Base-by-base conservation (phyloP, 2,888 invertebrate genomes). In the Apoda limacodes region DNA sequence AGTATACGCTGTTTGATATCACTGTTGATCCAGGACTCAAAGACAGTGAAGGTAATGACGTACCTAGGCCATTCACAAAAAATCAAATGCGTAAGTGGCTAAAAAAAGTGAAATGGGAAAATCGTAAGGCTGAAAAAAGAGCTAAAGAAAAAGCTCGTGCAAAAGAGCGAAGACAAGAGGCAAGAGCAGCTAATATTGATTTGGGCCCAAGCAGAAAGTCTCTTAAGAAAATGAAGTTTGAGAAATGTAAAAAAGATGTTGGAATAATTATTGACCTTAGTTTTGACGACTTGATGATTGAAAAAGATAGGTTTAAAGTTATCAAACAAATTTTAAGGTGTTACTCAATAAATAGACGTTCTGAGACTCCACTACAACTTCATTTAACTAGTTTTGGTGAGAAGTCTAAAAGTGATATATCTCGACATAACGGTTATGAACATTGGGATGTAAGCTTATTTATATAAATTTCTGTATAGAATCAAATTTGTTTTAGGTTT, bases 251-350 rank as follows among this genome's bases (percentile, higher is more conserved):
- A 28, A 89, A 88, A 56, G 88, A 86, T 67, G 83, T 86, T 30
- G 83, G 83, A 30, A 82, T 98, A 9, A 90, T 89, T 9, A 86
- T 98, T 43, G 98, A 98, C 61, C 85, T 96, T 55, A 92, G 93
- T 54, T 97, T 95, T 64, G 95, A 95, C 58, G 83, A 92, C 42
- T 75, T 93, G 28, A 98, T 98, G 98, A 88, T 86, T 39, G 91
- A 91, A 42, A 89, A 89, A 75, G 95, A 96, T 60, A 84, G 95
- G 51, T 88, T 86, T 35, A 95, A 95, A 80, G 88, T 94, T 45
- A 88, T 92, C 6, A 95, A 95, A 63, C 98, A 98, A 75, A 85
- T 97, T 45, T 82, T 93, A 42, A 83, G 94, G 30, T 92, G 95
- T 51, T 98, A 98, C 57, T 92, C 96, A 5, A 83, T 92, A 34